phyloP scores from a whole-genome alignment of 2,888 invertebrate species.

The Pseudoips prasinana region DNA sequence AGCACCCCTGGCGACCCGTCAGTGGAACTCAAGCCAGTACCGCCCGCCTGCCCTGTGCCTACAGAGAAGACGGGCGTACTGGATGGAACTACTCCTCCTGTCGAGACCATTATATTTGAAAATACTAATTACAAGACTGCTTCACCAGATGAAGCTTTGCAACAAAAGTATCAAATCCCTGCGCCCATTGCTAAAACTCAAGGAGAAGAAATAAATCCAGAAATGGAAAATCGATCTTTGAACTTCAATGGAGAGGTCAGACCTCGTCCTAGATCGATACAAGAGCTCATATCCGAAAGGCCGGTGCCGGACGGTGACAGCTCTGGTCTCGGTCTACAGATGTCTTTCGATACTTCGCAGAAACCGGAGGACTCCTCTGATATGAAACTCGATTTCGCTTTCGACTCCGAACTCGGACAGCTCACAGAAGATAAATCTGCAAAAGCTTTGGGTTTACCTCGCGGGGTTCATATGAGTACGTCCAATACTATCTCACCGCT shows the following conservation, averaged over 20 bases:
- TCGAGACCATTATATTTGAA: conserved; percentile 94
- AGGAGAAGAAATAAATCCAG: conserved; percentile 72
- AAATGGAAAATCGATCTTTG: conserved; percentile 71
- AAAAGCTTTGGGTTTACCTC: conserved; percentile 77
- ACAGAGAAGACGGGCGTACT: conserved; percentile 82
- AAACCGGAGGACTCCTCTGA: conserved; percentile 90
- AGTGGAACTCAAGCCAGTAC: conserved; percentile 52
- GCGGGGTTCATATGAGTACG: conserved; percentile 83
- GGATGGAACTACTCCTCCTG: conserved; percentile 90
- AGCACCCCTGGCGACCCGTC: conserved; percentile 69
- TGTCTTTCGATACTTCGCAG: conserved; percentile 82
- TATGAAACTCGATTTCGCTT: conserved; percentile 95
- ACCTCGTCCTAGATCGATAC: conserved; percentile 66
- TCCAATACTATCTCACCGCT: conserved; percentile 89
- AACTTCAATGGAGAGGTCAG: conserved; percentile 72
- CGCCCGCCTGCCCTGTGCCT: conserved; percentile 46
- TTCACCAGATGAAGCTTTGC: conserved; percentile 85
- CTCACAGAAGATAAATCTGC: conserved; percentile 87
- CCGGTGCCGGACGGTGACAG: conserved; percentile 65
- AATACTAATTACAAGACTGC: conserved; percentile 94
- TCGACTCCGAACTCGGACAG: conserved; percentile 91
- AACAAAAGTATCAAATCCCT: conserved; percentile 82
- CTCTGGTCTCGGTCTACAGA: conserved; percentile 81
- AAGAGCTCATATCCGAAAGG: conserved; percentile 71
- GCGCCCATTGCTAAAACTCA: conserved; percentile 69